Conservation (phyloP, 2,113 vertebrate genomes). For the Pedetes capensis region DNA sequence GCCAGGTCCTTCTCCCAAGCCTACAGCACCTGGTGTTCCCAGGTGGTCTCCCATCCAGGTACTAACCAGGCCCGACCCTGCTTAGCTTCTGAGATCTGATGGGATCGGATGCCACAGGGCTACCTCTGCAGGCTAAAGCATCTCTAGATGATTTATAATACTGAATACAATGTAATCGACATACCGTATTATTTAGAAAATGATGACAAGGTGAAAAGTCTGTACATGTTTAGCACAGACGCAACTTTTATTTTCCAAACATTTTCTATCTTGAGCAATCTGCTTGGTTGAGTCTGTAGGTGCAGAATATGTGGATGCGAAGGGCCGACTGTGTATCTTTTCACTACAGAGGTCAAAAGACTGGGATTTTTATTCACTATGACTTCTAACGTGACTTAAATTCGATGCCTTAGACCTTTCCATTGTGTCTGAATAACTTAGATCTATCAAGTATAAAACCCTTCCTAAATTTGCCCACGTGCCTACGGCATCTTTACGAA, state of each 20-base stretch:
- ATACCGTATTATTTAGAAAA: background rate
- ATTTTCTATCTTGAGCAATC: background rate
- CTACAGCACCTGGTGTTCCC: no score
- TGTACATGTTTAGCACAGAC: background rate
- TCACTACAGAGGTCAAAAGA: conserved; percentile 55
- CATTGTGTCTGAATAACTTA: background rate
- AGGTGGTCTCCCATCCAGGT: no score
- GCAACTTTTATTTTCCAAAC: background rate
- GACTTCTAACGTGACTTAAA: conserved; percentile 43
- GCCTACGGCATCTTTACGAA: background rate
- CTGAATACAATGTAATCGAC: background rate
- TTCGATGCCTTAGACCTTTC: background rate
- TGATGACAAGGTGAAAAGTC: background rate
- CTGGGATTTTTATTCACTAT: conserved; percentile 46
- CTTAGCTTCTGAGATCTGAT: no score
- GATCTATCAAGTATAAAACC: accelerated
- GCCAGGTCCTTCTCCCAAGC: no score
- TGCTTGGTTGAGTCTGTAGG: background rate
- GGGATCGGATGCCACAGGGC: no score
- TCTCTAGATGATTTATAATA: background rate
- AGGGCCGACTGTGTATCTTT: background rate
- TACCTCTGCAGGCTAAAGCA: no score
- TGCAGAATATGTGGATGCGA: no score
- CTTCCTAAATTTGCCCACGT: background rate
- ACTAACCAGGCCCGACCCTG: no score